Evolutionary conservation across 2,113 vertebrate genomes (phyloP).

Genomic region (Pandion haliaetus): DNA sequence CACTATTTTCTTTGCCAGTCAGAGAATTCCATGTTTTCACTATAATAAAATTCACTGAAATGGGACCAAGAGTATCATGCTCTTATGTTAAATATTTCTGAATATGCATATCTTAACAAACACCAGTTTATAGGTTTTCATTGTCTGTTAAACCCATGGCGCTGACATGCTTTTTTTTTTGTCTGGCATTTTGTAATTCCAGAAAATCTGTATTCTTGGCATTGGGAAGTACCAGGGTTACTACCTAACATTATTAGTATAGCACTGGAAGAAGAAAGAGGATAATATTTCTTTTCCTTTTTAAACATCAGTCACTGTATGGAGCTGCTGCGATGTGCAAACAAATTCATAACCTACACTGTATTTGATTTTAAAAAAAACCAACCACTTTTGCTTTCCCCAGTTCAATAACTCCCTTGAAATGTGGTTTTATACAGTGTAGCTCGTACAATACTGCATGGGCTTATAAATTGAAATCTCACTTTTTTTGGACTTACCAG

Average conservation of each 20-base stretch:
- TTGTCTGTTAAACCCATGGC: constrained; percentile 20
- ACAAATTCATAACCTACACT: neutral
- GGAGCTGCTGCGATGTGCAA: neutral
- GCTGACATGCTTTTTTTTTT: neutral
- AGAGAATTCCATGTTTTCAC: constrained; percentile 16
- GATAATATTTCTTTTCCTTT: constrained; percentile 24
- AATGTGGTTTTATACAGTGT: neutral
- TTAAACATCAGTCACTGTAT: neutral
- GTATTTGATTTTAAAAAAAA: neutral
- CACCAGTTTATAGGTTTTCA: neutral
- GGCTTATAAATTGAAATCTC: neutral
- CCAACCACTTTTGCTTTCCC: neutral
- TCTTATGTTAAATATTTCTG: neutral
- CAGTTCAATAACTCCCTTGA: neutral
- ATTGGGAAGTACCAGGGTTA: neutral
- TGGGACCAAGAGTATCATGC: neutral
- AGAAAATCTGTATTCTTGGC: constrained; percentile 30
- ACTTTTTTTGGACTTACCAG: neutral
- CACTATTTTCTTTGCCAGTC: constrained; percentile 1
- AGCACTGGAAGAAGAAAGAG: neutral
- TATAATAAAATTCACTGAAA: constrained; percentile 19
- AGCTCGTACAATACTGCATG: neutral
- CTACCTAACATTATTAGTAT: neutral
- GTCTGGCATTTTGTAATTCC: constrained; percentile 30
- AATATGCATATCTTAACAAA: neutral